Evolutionary conservation across 64 coral and sea anemone genomes (phyloP), one percentile per base, ranked within the genome.

Genomic region (Montipora cactus): DNA sequence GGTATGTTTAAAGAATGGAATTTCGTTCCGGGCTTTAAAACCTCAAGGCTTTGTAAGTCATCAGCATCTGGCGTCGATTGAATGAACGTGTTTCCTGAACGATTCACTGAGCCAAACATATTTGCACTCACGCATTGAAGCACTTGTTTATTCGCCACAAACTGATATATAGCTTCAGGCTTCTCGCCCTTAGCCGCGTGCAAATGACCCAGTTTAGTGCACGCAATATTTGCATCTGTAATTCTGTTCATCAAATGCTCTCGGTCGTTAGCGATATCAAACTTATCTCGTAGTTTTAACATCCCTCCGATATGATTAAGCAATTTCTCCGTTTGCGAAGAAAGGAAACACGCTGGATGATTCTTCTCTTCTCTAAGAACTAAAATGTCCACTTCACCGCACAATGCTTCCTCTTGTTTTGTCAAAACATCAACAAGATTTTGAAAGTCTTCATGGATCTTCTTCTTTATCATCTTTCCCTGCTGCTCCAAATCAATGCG

Each of bases 351-450:
- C 15, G 92, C 52, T 20, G 91, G 73, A 73, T 93, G 91, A 4
- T 51, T 79, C 52, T 74, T 84, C 77, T 89, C 87, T 58, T 96
- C 91, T 71, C 77, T 93, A 10, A 58, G n/a, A 0, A 96, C 66
- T 14, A 96, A 83, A 37, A 20, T 66, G 21, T 96, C 95, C 8
- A 93, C 91, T 75, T 96, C 78, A 67, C 84, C 18, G 61, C 79
- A 90, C 59, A 96, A 62, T 0, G 67, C 69, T 50, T 79, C 93
- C 80, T 96, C 95, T 76, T 96, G 95, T 62, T 87, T 89, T 70
- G 87, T 46, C 21, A 96, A 87, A 20, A 96, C 68, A 4, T 96
- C 95, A 7, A 96, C 74, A 1, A 96, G 77, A 86, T 96, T 96
- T 19, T 93, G 87, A 28, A 80, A 76, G 9, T 87, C 89, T 74